Evolutionary conservation across 2,797 vertebrate genomes (phyloP), one percentile per base, ranked within the genome.

Genomic region (Ctenosaura bakeri): DNA sequence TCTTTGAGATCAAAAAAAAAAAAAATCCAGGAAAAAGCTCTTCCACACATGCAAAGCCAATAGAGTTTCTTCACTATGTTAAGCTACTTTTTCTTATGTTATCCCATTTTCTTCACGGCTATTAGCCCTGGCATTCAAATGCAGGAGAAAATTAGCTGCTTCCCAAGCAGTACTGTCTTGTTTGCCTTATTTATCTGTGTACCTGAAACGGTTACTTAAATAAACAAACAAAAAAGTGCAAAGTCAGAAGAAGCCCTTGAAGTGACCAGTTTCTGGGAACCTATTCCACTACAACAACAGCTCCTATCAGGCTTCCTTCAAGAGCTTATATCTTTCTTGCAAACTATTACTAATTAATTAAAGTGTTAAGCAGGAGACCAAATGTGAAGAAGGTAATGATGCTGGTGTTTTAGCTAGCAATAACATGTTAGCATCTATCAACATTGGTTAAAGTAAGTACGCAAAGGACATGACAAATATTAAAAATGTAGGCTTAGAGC

Each of bases 381-480:
- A 91, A 93, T 94, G 95, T 29, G 69, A 88, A 69, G 66, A 69
- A 90, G 50, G 20, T 89, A 94, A 92, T 89, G 89, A 87, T 90
- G 54, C 32, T 64, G 56, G 32, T 52, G 59, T 90, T 76, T 87
- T 74, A 62, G 79, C 50, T 46, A 6, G n/a, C 79, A 90, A 94
- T 90, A 79, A 82, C 93, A 92, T 91, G 88, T 92, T 95, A 96
- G 80, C 46, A 96, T 93, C 94, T 83, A 95, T 90, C 91, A 85
- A 87, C 54, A 84, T 66, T 93, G 90, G 91, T 93, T 86, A 95
- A 90, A 92, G 3, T 26, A 91, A n/a, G 87, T 92, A 95, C 13
- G 87, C 82, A 87, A 90, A 96, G 92, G 92, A 95, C 83, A 87
- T 93, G 92, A 95, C 93, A 74, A 94, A 88, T 95, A 94, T 96